A percentile compares a stretch with the other conserved stretches of the same genome.
phyloP scores from a whole-genome alignment of 2,113 vertebrate species.

The Raja brachyura region DNA sequence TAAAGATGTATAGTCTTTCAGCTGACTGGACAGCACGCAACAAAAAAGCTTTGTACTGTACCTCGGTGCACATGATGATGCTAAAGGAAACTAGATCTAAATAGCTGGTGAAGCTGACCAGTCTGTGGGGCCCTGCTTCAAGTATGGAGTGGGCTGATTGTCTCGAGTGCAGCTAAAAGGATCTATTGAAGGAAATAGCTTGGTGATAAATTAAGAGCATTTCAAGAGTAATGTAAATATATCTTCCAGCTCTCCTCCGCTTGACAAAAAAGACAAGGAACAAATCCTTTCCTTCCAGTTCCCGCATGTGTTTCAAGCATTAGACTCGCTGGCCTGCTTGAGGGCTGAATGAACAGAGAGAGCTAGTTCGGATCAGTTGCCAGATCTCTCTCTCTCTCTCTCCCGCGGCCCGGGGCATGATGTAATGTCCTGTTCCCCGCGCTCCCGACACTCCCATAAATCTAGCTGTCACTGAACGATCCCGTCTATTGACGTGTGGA shows the following conservation, averaged over 20 bases:
- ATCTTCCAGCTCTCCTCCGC: neutral
- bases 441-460: neutral
- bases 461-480: neutral
- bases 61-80: no score
- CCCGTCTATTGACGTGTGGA: neutral
- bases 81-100: neutral
- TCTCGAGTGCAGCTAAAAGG: neutral
- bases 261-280: neutral
- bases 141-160: neutral
- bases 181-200: neutral
- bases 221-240: neutral
- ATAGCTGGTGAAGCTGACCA: neutral
- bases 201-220: neutral
- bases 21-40: no score
- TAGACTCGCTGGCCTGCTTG: neutral
- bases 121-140: no score
- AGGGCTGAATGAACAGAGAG: neutral
- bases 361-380: neutral
- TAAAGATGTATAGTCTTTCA: no score
- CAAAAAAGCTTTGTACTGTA: no score
- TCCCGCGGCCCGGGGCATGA: neutral
- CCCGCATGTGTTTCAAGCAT: constrained; percentile 14
- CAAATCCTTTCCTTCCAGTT: neutral
- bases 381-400: neutral
- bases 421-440: neutral